These are phyloP conservation scores for Andricus grossulariae DNA, from an alignment of 1,140 invertebrate species.

Conservation along the genomic window DNA sequence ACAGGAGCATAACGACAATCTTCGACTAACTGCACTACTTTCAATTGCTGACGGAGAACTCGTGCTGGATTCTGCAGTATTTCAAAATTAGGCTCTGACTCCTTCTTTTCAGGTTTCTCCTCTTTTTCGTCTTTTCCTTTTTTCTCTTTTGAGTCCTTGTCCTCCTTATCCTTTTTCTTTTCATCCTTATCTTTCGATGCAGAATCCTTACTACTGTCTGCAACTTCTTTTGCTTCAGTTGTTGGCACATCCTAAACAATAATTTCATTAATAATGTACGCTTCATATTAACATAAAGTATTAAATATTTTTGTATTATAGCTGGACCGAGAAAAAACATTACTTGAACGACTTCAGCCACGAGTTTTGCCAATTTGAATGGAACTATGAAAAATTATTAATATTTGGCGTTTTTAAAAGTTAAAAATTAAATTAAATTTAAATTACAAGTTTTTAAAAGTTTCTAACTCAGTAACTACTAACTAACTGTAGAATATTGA, in stretches of 20 bases:
- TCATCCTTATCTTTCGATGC: conserved; percentile 53
- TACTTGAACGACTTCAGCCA: too few relatives aligned
- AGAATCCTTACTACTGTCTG: conserved; percentile 3
- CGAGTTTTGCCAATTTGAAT: too few relatives aligned
- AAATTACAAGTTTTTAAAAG: too few relatives aligned
- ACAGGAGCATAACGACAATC: conserved; percentile 88
- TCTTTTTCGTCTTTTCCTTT: conserved; percentile 70
- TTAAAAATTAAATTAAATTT: too few relatives aligned
- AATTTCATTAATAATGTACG: neutral
- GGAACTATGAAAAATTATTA: too few relatives aligned
- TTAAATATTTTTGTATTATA: too few relatives aligned
- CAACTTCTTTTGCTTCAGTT: conserved; percentile 31
- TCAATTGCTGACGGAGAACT: conserved; percentile 94
- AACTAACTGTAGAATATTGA: too few relatives aligned
- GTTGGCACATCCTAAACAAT: conserved; percentile 33
- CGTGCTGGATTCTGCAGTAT: conserved; percentile 95
- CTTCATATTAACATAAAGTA: neutral
- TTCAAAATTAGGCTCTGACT: conserved; percentile 92
- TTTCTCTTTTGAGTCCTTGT: conserved; percentile 72
- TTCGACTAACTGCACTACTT: conserved; percentile 89
- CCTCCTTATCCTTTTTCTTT: conserved; percentile 70
- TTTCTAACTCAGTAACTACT: too few relatives aligned
- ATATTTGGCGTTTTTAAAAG: too few relatives aligned
- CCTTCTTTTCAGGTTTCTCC: conserved; percentile 80
- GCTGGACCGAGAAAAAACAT: too few relatives aligned